Evolutionary conservation across 2,888 invertebrate genomes (phyloP).

Genomic region (Drosophila borealis): DNA sequence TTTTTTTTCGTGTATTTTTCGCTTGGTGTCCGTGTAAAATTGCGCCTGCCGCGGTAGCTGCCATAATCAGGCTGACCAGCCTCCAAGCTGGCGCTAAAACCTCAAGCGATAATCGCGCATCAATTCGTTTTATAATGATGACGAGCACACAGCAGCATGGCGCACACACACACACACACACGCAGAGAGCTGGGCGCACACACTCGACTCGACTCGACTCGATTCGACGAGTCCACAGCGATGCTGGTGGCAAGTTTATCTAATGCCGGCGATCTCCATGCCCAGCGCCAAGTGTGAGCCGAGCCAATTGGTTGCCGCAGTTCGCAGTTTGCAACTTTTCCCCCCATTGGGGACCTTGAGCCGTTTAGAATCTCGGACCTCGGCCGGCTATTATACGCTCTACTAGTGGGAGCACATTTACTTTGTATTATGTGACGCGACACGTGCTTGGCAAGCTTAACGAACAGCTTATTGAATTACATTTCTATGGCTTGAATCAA

Average conservation of each 20-base stretch:
- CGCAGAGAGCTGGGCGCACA: slow-evolving; percentile 14
- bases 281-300: slow-evolving; percentile 66
- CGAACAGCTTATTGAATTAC: not conserved
- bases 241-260: slow-evolving; percentile 80
- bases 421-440: slow-evolving; percentile 1
- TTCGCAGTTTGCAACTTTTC: slow-evolving; percentile 19
- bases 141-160: slow-evolving; percentile 54
- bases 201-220: slow-evolving; percentile 3
- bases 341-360: slow-evolving; percentile 50
- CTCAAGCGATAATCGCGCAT: slow-evolving; percentile 79
- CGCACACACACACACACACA: slow-evolving; percentile 9
- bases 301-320: slow-evolving; percentile 62
- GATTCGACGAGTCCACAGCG: slow-evolving; percentile 25
- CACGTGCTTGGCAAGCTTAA: not conserved
- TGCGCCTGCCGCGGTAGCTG: slow-evolving; percentile 55
- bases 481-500: too few relatives aligned
- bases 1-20: not conserved
- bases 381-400: slow-evolving; percentile 3
- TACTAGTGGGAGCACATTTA: not conserved
- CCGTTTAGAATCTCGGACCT: slow-evolving; percentile 40
- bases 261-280: slow-evolving; percentile 72
- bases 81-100: slow-evolving; percentile 77
- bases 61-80: slow-evolving; percentile 63
- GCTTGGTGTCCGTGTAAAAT: slow-evolving; percentile 45
- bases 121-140: slow-evolving; percentile 83